Base-by-base conservation (phyloP, 2,888 invertebrate species). In the Meandrusa payeni region DNA sequence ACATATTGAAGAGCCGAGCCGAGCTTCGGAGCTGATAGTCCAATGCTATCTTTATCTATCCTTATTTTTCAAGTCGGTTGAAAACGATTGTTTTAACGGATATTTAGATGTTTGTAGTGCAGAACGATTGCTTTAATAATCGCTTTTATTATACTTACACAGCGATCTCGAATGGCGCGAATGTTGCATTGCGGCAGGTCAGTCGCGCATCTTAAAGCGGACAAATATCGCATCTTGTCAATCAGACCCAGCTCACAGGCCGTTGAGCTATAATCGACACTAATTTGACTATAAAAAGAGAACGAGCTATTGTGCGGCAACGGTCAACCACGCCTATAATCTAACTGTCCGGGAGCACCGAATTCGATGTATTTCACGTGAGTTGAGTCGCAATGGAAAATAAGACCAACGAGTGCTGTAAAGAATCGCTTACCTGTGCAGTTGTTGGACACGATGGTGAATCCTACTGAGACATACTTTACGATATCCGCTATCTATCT, bases 251-350 rank as follows among this genome's bases (percentile, higher is more conserved):
- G 52, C 49, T 52, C 50, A n/a, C 48, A 52, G 17, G 7, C 42
- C 45, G 40, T 57, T 63, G 50, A 51, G 57, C 59, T 55, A 64
- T 64, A 69, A 70, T 61, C 60, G 59, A 60, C 65, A 68, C 62
- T 69, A 74, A 71, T 69, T 71, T 69, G 55, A 64, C 63, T 60
- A 64, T 65, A 68, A 63, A 72, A 67, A 61, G 60, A 58, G 57
- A 61, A 60, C 61, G 57, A 54, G 55, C 55, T 55, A 68, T 66
- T 63, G 61, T 58, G 54, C 57, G 52, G 55, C 57, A 52, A 9
- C 20, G 12, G 55, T 40, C 42, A 63, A 69, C 80, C 80, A 75
- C 80, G 67, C 79, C 81, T 76, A 67, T 59, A 55, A 60, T 69
- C 64, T 55, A 56, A 15, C 28, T n/a, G n/a, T n/a, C n/a, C n/a